Evolutionary conservation across 1,140 invertebrate genomes (phyloP).

Genomic region (Drosophila funebris): DNA sequence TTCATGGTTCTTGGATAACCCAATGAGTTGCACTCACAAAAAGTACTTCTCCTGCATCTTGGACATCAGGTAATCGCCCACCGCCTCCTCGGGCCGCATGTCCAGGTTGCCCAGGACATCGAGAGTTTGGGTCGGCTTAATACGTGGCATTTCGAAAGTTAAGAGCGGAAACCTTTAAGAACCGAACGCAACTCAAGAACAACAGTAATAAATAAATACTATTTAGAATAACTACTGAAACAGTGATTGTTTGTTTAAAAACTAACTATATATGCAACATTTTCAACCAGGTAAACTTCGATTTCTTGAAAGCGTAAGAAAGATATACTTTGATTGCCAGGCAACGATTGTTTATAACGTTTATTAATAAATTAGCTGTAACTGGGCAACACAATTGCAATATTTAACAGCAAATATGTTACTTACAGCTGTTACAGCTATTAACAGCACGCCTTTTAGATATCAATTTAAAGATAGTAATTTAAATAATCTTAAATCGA

Average conservation of each 20-base stretch:
- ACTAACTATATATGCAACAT: background rate
- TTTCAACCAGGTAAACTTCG: background rate
- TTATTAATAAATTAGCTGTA: too few relatives aligned
- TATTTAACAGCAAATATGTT: background rate
- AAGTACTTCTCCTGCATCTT: slow-evolving; percentile 73
- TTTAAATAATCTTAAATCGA: too few relatives aligned
- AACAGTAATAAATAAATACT: background rate
- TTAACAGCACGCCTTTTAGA: too few relatives aligned
- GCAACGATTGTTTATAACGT: too few relatives aligned
- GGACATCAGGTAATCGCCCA: slow-evolving; percentile 66
- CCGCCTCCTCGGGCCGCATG: slow-evolving; percentile 73
- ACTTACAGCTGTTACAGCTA: too few relatives aligned
- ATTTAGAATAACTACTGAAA: background rate
- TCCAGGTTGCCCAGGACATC: slow-evolving; percentile 81
- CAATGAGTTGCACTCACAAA: slow-evolving; percentile 58
- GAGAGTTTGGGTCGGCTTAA: slow-evolving; percentile 73
- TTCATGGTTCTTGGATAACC: too few relatives aligned
- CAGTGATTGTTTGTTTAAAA: background rate
- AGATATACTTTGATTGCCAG: background rate
- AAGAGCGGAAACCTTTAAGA: background rate
- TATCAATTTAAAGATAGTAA: too few relatives aligned
- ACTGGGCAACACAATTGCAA: too few relatives aligned
- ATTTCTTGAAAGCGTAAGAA: background rate
- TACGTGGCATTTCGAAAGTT: slow-evolving; percentile 67
- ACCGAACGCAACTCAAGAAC: slow-evolving; percentile 6